These are phyloP conservation scores for Hydrolagus colliei DNA, from an alignment of 2,797 vertebrate species.

Conservation along the genomic window DNA sequence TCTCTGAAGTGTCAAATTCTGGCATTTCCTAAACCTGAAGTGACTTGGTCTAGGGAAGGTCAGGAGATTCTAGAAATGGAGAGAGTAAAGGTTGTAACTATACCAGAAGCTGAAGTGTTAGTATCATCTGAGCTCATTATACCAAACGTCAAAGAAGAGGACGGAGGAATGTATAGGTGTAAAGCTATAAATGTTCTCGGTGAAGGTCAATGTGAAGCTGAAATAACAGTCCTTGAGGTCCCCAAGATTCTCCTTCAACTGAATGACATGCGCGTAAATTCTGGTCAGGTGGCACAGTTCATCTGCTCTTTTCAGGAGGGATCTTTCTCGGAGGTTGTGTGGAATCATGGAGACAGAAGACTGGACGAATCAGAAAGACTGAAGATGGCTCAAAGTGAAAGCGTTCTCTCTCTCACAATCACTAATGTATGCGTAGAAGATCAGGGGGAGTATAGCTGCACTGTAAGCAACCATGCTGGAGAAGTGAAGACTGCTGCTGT, in stretches of 20 bases:
- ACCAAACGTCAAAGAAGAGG: conserved; percentile 36
- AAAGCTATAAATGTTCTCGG: conserved; percentile 28
- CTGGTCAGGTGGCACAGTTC: conserved; percentile 66
- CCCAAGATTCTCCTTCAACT: conserved; percentile 67
- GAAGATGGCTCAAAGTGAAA: conserved; percentile 59
- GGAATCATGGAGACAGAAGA: conserved; percentile 65
- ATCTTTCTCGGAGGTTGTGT: conserved; percentile 59
- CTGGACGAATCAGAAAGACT: conserved; percentile 61
- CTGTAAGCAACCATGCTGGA: conserved; percentile 60
- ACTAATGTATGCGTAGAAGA: conserved; percentile 61
- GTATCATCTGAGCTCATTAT: conserved; percentile 40
- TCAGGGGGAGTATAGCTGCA: conserved; percentile 74
- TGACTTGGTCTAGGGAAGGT: conserved; percentile 25
- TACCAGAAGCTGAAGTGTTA: conserved; percentile 30
- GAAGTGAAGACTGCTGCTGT: conserved; percentile 67
- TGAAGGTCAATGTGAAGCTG: conserved; percentile 20
- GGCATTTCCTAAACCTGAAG: conserved; percentile 27
- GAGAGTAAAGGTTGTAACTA: conserved; percentile 18
- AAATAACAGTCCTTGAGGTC: conserved; percentile 26
- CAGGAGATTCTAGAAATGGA: conserved; percentile 22
- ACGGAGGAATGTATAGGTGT: conserved; percentile 27
- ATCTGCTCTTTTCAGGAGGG: conserved; percentile 68
- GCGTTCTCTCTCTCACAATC: conserved; percentile 64
- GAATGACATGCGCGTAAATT: conserved; percentile 62
- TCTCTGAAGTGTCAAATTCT: conserved; percentile 30